A percentile compares a stretch with the other conserved stretches of the same genome.
These are phyloP conservation scores for Saccostrea cuccullata DNA, from an alignment of 1,140 invertebrate species.

Conservation along the genomic window DNA sequence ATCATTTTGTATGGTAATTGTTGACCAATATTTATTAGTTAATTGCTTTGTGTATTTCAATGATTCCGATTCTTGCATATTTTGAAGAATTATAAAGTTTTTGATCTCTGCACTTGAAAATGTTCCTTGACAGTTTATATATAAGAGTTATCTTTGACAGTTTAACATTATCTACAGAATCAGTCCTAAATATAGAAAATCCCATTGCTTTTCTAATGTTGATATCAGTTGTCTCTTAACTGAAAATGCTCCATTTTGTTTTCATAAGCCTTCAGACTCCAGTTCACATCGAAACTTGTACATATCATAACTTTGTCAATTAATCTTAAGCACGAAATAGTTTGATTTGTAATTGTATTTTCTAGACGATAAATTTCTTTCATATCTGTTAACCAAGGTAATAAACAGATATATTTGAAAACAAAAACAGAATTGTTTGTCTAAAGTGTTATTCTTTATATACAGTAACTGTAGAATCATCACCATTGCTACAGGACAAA, in stretches of 20 bases:
- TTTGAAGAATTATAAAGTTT: no score
- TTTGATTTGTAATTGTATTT: neutral
- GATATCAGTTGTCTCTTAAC: neutral
- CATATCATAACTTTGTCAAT: neutral
- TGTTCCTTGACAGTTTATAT: no score
- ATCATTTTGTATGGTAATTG: neutral
- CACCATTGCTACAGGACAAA: no score
- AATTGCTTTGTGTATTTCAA: neutral
- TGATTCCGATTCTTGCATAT: neutral
- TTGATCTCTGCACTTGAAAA: no score
- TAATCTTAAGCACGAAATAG: neutral
- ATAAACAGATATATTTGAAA: neutral
- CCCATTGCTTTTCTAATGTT: neutral
- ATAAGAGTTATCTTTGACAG: no score
- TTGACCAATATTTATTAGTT: neutral
- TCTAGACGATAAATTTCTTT: neutral
- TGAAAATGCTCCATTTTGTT: neutral
- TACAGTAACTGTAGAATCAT: neutral
- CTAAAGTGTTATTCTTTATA: neutral
- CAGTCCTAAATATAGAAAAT: neutral
- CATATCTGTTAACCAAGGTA: neutral
- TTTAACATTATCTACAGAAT: no score
- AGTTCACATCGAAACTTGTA: conserved; percentile 25
- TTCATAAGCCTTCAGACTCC: neutral
- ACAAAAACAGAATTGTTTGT: neutral